Evolutionary conservation across 2,797 vertebrate genomes (phyloP).

Genomic region (Eupleurogrammus muticus): DNA sequence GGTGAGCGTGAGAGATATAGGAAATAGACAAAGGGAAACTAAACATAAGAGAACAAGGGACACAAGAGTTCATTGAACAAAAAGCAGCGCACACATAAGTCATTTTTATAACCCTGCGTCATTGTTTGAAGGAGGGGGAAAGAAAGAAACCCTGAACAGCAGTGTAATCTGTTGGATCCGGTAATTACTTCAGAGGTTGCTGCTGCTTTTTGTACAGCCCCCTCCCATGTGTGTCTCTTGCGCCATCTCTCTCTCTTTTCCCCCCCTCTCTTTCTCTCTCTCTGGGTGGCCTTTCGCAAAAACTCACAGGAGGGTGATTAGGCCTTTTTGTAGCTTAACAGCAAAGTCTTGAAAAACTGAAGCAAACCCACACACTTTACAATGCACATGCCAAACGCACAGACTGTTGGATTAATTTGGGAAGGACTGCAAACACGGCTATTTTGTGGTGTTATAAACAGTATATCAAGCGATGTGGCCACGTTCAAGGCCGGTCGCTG

Average conservation of each 20-base stretch:
- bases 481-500: constrained; percentile 13
- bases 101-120: constrained; percentile 12
- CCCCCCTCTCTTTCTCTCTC: constrained; percentile 25
- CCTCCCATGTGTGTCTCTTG: constrained; percentile 21
- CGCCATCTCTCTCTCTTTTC: constrained; percentile 9
- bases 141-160: constrained; percentile 11
- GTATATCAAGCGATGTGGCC: constrained; percentile 19
- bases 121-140: constrained; percentile 7
- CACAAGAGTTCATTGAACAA: constrained; percentile 40
- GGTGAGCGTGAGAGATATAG: constrained; percentile 22
- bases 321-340: constrained; percentile 26
- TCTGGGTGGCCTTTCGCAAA: constrained; percentile 70
- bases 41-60: constrained; percentile 18
- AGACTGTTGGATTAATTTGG: background rate
- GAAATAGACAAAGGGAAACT: constrained; percentile 1
- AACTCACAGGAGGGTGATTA: constrained; percentile 37
- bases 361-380: background rate
- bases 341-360: constrained; percentile 37
- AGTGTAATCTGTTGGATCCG: constrained; percentile 62
- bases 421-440: constrained; percentile 1
- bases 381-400: constrained; percentile 4
- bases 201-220: constrained; percentile 40
- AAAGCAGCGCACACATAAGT: constrained; percentile 5
- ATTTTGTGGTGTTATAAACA: constrained; percentile 13
- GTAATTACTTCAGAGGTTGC: constrained; percentile 67